phyloP scores from a whole-genome alignment of 1,140 invertebrate species.

The Camponotus vicinus region DNA sequence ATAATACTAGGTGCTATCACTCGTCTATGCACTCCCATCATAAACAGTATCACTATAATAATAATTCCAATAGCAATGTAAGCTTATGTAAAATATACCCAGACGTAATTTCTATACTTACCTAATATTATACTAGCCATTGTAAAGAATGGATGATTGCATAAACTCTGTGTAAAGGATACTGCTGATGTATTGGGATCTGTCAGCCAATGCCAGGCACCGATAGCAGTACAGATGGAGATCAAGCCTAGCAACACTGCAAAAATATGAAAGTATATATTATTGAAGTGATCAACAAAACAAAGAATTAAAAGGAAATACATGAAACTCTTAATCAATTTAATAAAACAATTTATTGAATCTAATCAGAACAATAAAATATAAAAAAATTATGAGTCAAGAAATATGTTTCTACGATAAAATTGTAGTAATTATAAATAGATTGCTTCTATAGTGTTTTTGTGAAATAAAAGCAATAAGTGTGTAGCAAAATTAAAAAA shows the following conservation, averaged over 20 bases:
- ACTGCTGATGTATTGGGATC: slow-evolving; percentile 96
- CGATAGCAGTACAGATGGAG: slow-evolving; percentile 95
- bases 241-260: slow-evolving; percentile 94
- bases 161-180: slow-evolving; percentile 95
- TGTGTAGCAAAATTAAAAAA: slow-evolving; percentile 61
- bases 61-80: slow-evolving; percentile 41
- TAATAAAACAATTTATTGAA: neutral
- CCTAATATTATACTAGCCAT: slow-evolving; percentile 94
- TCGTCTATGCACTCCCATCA: slow-evolving; percentile 96
- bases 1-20: slow-evolving; percentile 99
- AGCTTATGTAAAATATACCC: neutral
- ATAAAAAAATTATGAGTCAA: neutral
- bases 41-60: slow-evolving; percentile 93
- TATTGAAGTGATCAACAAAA: neutral
- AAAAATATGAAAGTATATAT: slow-evolving; percentile 79
- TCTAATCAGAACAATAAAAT: neutral
- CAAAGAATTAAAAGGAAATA: slow-evolving; percentile 50
- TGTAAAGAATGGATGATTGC: slow-evolving; percentile 99
- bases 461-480: neutral
- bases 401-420: neutral
- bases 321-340: neutral
- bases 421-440: neutral
- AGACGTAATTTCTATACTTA: slow-evolving; percentile 78
- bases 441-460: neutral
- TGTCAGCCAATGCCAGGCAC: slow-evolving; percentile 97